Evolutionary conservation across 37 sponge, comb jelly and placozoan genomes (phyloP).

Genomic region (Cladorhizidae sp.): DNA sequence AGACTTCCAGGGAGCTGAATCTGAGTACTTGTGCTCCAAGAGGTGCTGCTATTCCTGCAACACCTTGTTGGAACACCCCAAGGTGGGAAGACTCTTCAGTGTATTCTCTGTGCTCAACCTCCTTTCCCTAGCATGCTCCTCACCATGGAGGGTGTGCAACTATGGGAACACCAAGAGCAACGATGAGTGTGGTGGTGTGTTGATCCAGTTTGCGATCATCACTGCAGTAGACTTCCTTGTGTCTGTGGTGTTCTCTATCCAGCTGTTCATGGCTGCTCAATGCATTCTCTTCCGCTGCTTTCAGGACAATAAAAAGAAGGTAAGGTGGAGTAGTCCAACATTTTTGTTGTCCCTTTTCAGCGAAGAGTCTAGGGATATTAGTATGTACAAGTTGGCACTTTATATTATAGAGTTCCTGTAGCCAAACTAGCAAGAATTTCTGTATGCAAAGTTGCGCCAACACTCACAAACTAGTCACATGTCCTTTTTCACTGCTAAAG

Average conservation of each 20-base stretch:
- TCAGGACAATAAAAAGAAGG: constrained; percentile 10
- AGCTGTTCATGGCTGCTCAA: constrained; percentile 5
- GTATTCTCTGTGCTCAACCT: constrained; percentile 39
- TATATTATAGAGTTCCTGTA: too few relatives aligned
- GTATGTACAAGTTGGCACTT: too few relatives aligned
- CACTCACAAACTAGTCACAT: too few relatives aligned
- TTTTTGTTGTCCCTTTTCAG: too few relatives aligned
- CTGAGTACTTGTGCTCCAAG: not conserved
- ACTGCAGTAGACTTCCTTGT: constrained; percentile 42
- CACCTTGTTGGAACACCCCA: constrained; percentile 17
- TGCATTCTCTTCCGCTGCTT: constrained; percentile 13
- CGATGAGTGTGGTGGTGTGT: not conserved
- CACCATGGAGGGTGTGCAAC: constrained; percentile 13
- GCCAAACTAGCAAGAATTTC: too few relatives aligned
- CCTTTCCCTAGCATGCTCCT: constrained; percentile 34
- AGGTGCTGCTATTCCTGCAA: constrained; percentile 16
- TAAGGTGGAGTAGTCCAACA: too few relatives aligned
- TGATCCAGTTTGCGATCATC: constrained; percentile 22
- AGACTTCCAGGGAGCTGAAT: constrained; percentile 3
- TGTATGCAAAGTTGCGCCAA: too few relatives aligned
- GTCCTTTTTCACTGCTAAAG: too few relatives aligned
- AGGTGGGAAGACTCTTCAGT: constrained; percentile 27
- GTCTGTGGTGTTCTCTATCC: constrained; percentile 36
- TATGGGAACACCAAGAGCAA: not conserved
- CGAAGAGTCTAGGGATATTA: too few relatives aligned